Percentiles rank a stretch among this genome's conserved stretches.
These are phyloP conservation scores for Trachelus tabidus DNA, from an alignment of 2,888 invertebrate species.

Conservation along the genomic window DNA sequence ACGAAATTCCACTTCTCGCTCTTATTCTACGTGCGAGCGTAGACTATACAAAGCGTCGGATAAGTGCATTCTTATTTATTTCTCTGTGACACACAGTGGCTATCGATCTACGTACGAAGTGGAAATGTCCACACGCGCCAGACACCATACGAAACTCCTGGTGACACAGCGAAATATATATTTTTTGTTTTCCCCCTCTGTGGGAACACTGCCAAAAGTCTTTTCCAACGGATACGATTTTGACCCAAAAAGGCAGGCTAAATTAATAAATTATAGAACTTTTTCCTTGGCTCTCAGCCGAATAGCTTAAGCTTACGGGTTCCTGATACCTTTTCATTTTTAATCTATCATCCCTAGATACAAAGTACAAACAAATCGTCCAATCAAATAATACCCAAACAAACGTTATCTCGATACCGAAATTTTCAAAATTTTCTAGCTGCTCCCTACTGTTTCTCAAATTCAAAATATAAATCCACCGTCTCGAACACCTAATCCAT, in stretches of 20 bases:
- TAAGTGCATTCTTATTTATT: slow-evolving; percentile 47
- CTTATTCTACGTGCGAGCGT: not conserved
- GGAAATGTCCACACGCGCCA: not conserved
- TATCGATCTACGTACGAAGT: not conserved
- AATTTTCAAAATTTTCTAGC: not conserved
- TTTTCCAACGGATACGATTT: slow-evolving; percentile 45
- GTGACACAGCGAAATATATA: slow-evolving; percentile 25
- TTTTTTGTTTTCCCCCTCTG: slow-evolving; percentile 18
- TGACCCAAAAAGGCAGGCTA: slow-evolving; percentile 62
- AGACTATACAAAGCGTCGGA: not conserved
- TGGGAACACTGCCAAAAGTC: slow-evolving; percentile 51
- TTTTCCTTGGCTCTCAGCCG: slow-evolving; percentile 57
- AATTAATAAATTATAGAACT: slow-evolving; percentile 62
- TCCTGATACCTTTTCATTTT: slow-evolving; percentile 45
- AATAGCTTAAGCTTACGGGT: slow-evolving; percentile 51
- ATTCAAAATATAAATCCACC: not conserved
- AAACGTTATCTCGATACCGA: not conserved
- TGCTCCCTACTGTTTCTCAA: not conserved
- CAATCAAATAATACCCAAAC: not conserved
- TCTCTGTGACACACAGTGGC: slow-evolving; percentile 39
- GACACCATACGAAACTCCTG: slow-evolving; percentile 7
- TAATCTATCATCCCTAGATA: slow-evolving; percentile 30
- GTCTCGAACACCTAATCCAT: not conserved
- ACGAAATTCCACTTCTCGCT: not conserved
- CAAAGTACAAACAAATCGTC: not conserved